Evolutionary conservation across 2,797 vertebrate genomes (phyloP).

Genomic region (Halcyon chelicuti): DNA sequence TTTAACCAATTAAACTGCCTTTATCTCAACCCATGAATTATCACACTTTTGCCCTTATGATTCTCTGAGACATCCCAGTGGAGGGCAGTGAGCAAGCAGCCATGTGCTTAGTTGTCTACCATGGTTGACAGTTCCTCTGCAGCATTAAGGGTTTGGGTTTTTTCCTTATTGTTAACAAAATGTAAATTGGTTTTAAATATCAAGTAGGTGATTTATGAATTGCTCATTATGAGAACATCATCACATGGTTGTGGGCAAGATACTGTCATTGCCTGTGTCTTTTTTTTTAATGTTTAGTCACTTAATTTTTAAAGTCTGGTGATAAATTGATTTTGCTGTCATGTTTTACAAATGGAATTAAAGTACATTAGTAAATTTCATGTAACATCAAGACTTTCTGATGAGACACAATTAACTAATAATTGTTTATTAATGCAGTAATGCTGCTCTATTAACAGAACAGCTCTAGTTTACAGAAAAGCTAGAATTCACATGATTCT

Average conservation of each 20-base stretch:
- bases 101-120: not conserved
- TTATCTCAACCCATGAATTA: not conserved
- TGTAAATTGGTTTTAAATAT: not conserved
- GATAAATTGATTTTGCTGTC: not conserved
- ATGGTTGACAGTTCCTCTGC: not conserved
- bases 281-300: not conserved
- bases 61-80: not conserved
- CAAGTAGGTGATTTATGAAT: not conserved
- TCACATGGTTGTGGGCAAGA: not conserved
- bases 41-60: not conserved
- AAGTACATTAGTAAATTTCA: conserved; percentile 16
- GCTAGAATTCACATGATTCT: not conserved
- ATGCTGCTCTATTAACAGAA: not conserved
- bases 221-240: not conserved
- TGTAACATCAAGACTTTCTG: not conserved
- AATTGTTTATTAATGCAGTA: conserved; percentile 24
- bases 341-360: conserved; percentile 19
- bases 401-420: not conserved
- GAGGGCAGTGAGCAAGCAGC: rapidly evolving
- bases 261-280: not conserved
- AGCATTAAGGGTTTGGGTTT: not conserved
- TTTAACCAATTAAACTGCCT: not conserved
- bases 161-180: not conserved
- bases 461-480: not conserved
- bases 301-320: conserved; percentile 9